Base-by-base conservation (phyloP, 2,888 invertebrate species). In the Callimorpha dominula region DNA sequence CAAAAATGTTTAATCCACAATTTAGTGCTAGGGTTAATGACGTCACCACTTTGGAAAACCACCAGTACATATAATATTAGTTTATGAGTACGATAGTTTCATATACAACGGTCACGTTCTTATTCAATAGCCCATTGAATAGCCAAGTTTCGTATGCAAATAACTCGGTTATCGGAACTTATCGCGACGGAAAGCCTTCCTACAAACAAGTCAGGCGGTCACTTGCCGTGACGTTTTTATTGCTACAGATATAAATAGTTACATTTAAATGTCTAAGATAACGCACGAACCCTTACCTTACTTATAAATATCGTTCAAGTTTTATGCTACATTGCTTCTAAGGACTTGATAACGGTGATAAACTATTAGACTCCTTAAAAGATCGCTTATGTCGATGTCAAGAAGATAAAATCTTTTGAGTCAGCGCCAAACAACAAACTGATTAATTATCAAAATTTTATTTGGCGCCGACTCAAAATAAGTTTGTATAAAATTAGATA, bases 191-290 rank as follows among this genome's bases (percentile, higher is more conserved):
- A 74, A 77, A 54, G 52, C 68, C 40, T 60, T 43, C 71, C 76
- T 71, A 80, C 82, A 84, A 82, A 78, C 77, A 77, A 82, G 76
- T 84, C 84, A 77, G 70, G 71, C 52, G 80, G 80, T 78, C 80
- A 78, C 69, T 67, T 14, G 42, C 42, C 46, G 72, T 73, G 84
- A 72, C 84, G 66, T 74, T 73, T 84, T 84, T 84, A 84, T 75
- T 67, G 72, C 75, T 11, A 57, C 5, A 74, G 71, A 68, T 71
- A 71, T 74, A 74, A 71, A 74, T 74, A 65, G 71, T 60, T 68
- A 60, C 49, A 60, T 66, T 68, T 68, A 68, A 73, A 70, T 49
- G 64, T 65, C 50, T 71, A 60, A 60, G 74, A 71, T 74, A 74
- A 68, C 57, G 63, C 70, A 62, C 15, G 11, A 52, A 64, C 64